phyloP scores from a whole-genome alignment of 1,140 invertebrate species.

The Sarcophaga bullata region DNA sequence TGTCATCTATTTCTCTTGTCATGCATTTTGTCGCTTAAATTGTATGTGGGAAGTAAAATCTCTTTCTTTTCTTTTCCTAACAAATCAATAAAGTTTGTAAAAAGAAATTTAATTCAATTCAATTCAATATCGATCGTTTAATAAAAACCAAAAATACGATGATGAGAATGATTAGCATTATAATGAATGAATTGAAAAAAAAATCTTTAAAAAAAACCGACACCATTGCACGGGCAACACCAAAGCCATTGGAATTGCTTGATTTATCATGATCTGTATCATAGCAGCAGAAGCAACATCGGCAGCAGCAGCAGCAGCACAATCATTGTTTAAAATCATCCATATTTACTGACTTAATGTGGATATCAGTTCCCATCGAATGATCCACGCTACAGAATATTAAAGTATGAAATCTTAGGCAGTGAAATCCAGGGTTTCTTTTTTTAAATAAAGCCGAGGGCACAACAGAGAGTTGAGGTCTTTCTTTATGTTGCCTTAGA shows the following conservation, averaged over 20 bases:
- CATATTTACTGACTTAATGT: neutral
- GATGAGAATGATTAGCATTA: neutral
- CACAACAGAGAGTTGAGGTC: too few relatives aligned
- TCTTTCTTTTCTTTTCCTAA: too few relatives aligned
- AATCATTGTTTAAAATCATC: neutral
- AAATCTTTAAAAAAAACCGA: neutral
- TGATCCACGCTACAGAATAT: neutral
- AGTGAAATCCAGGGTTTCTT: too few relatives aligned
- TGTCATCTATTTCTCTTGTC: neutral
- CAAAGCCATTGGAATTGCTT: neutral
- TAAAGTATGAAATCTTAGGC: neutral
- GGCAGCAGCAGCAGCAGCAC: too few relatives aligned
- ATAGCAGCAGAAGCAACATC: neutral
- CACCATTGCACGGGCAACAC: neutral
- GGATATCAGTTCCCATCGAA: neutral
- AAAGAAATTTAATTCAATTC: too few relatives aligned
- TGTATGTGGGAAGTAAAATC: neutral
- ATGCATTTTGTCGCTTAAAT: too few relatives aligned
- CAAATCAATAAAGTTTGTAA: too few relatives aligned
- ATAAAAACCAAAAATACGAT: neutral
- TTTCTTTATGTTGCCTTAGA: too few relatives aligned
- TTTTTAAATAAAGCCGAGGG: too few relatives aligned
- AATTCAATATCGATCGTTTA: too few relatives aligned
- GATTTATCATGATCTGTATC: neutral
- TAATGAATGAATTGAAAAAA: neutral